These are phyloP conservation scores for Leuctra nigra DNA, from an alignment of 2,888 invertebrate species.

Conservation along the genomic window DNA sequence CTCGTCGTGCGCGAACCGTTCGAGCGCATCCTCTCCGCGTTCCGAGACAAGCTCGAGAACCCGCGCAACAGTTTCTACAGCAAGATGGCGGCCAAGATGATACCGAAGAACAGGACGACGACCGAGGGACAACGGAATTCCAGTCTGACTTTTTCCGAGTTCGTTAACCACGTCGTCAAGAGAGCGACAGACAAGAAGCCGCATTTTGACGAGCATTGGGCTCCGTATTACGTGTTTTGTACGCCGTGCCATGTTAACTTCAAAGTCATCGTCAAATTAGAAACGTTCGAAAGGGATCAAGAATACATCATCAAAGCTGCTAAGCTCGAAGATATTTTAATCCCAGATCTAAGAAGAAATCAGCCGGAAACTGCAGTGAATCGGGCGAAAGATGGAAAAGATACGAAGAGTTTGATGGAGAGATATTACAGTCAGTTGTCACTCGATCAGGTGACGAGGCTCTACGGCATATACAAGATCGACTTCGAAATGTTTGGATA, in stretches of 20 bases:
- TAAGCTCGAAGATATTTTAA: neutral
- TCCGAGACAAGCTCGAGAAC: conserved; percentile 29
- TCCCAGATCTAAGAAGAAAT: neutral
- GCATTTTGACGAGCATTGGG: conserved; percentile 54
- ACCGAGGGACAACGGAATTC: too few species aligned
- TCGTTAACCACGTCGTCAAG: conserved; percentile 31
- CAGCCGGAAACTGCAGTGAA: conserved; percentile 33
- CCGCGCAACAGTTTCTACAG: conserved; percentile 27
- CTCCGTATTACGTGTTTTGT: conserved; percentile 56
- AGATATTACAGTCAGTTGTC: conserved; percentile 37
- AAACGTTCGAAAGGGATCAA: conserved; percentile 50
- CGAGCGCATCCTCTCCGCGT: conserved; percentile 30
- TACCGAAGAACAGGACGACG: conserved; percentile 6
- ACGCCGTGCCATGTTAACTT: conserved; percentile 60
- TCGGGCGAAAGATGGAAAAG: conserved; percentile 48
- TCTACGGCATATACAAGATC: conserved; percentile 55
- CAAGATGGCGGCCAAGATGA: conserved; percentile 25
- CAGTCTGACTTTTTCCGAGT: conserved; percentile 46
- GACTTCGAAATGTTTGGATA: conserved; percentile 66
- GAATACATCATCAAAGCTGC: neutral
- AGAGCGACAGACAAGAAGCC: conserved; percentile 19
- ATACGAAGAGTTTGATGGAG: conserved; percentile 43
- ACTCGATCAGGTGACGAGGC: conserved; percentile 38
- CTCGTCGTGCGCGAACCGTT: conserved; percentile 30
- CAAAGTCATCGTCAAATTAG: conserved; percentile 56